Base-by-base conservation (phyloP, 2,888 invertebrate species). In the Clostera curtula region DNA sequence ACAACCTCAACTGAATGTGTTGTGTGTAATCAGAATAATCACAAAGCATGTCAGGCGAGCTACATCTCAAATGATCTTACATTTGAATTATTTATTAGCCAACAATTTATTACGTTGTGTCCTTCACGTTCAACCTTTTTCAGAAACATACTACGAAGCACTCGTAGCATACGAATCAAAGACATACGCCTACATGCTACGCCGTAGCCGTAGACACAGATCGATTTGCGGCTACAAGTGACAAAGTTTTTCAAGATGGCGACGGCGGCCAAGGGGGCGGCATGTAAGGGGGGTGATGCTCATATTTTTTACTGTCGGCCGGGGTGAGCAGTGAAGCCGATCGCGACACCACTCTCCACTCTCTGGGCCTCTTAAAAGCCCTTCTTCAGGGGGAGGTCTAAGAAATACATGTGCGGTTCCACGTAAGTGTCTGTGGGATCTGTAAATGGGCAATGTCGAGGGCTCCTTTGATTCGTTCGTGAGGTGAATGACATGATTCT, bases 291-390 rank as follows among this genome's bases (percentile, higher is more conserved):
- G 66, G 72, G 68, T 14, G 79, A 79, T 79, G 74, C 75, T 79
- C 80, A 82, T 79, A 83, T 83, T 82, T 83, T 82, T 83, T 82
- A 80, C 80, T 80, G 82, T 83, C 82, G 73, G 37, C 63, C 70
- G 72, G 83, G 83, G 76, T 82, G 83, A 79, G 82, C 82, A 82
- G 57, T 70, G 69, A 57, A 82, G 83, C 82, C 73, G 75, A 83
- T 82, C 83, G 82, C 71, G 56, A 83, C 83, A 83, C 46, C 66
- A 60, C 76, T 82, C 80, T 82, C 82, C 82, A 83, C 82, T 74
- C 70, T 57, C 59, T 70, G 65, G 72, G 70, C 74, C 79, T 71
- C 74, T 80, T 77, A 82, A 82, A 79, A 79, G 73, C 74, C 60
- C 64, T 59, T 58, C 63, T 69, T 65, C 59, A 70, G 69, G 69